These are phyloP conservation scores for Galleria mellonella DNA, from an alignment of 1,140 invertebrate genomes.

Conservation along the genomic window DNA sequence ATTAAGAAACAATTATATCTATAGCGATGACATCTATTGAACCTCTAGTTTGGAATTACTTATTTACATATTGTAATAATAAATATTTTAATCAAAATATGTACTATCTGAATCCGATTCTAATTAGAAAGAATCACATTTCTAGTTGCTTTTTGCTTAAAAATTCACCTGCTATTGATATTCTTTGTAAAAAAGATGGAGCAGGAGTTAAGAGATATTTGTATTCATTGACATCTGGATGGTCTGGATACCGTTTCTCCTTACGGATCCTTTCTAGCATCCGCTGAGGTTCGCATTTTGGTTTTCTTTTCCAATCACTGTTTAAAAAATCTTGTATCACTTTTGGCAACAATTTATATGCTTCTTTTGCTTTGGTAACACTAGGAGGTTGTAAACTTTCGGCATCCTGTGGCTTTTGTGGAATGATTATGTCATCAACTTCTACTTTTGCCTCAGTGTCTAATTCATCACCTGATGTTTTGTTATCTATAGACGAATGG, in stretches of 20 bases:
- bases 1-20: no score
- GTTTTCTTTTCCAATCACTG: conserved; percentile 54
- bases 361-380: conserved; percentile 43
- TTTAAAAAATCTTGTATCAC: conserved; percentile 68
- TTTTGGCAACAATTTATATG: conserved; percentile 58
- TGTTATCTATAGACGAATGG: not conserved
- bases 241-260: conserved; percentile 74
- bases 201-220: conserved; percentile 79
- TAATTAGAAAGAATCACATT: conserved; percentile 13
- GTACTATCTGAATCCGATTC: no score
- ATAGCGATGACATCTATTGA: no score
- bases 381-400: conserved; percentile 38
- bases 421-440: conserved; percentile 55
- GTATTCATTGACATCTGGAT: conserved; percentile 73
- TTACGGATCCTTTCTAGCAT: conserved; percentile 77
- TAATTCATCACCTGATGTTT: conserved; percentile 5
- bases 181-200: conserved; percentile 81
- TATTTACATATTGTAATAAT: no score
- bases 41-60: no score
- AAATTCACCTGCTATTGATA: conserved; percentile 83
- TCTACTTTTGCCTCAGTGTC: conserved; percentile 28
- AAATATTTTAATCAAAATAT: no score
- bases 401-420: conserved; percentile 22
- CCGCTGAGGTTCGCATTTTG: conserved; percentile 76
- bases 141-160: conserved; percentile 55